Evolutionary conservation across 2,888 invertebrate genomes (phyloP).

Genomic region (Nomada hirtipes): DNA sequence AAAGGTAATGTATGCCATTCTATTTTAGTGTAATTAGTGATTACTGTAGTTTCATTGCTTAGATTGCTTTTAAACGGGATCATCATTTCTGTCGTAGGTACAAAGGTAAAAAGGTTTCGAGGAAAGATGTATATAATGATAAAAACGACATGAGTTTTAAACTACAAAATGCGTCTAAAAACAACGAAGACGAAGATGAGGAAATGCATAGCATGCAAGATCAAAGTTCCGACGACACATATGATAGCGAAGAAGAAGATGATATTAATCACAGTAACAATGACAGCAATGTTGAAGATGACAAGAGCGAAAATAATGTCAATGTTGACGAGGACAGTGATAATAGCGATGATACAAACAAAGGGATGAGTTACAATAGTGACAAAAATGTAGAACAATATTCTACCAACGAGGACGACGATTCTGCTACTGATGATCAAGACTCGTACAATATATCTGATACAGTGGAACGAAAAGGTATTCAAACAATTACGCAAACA

Average conservation of each 20-base stretch:
- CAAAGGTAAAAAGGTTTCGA: constrained; percentile 89
- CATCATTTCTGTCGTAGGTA: constrained; percentile 84
- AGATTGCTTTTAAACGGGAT: background rate
- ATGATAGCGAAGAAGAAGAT: constrained; percentile 60
- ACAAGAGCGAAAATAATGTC: constrained; percentile 65
- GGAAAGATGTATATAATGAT: constrained; percentile 84
- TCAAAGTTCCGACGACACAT: constrained; percentile 56
- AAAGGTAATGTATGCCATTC: constrained; percentile 82
- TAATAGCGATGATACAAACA: constrained; percentile 61
- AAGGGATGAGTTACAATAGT: constrained; percentile 54
- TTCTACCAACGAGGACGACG: constrained; percentile 63
- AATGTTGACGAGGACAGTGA: constrained; percentile 56
- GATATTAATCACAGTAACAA: constrained; percentile 55
- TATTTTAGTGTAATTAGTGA: background rate
- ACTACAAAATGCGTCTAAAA: constrained; percentile 72
- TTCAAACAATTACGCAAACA: constrained; percentile 86
- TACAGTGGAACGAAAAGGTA: constrained; percentile 73
- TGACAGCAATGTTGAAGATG: constrained; percentile 59
- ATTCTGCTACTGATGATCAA: constrained; percentile 77
- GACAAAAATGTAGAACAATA: constrained; percentile 39
- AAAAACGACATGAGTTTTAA: constrained; percentile 59
- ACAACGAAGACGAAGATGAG: constrained; percentile 63
- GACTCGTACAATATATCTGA: constrained; percentile 78
- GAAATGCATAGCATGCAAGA: constrained; percentile 63
- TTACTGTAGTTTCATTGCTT: background rate